These are phyloP conservation scores for Sinohyriopsis cumingii DNA, from an alignment of 2,888 invertebrate genomes.

Conservation along the genomic window DNA sequence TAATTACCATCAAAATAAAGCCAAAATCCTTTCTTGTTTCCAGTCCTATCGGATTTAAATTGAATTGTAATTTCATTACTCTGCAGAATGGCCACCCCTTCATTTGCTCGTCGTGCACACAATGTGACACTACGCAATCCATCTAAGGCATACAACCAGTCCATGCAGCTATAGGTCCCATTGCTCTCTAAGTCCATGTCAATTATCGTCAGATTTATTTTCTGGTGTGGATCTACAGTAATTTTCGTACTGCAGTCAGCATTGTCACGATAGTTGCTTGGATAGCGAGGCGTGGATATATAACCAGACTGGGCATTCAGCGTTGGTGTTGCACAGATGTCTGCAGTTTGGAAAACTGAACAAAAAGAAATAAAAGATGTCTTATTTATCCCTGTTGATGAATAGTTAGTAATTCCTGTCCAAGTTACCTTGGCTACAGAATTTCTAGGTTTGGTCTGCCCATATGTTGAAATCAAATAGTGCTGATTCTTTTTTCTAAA, in stretches of 20 bases:
- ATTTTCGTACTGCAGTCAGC: conserved; percentile 51
- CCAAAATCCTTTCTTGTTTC: conserved; percentile 65
- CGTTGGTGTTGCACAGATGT: conserved; percentile 51
- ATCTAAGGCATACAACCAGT: conserved; percentile 61
- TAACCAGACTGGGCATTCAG: conserved; percentile 57
- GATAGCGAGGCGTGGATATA: conserved; percentile 64
- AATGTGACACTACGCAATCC: conserved; percentile 54
- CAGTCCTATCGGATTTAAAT: conserved; percentile 41
- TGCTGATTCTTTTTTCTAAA: no score
- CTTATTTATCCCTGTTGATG: no score
- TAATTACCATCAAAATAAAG: conserved; percentile 66
- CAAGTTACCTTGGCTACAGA: no score
- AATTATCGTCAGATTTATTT: conserved; percentile 58
- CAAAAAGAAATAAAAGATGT: conserved; percentile 4
- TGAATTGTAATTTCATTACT: conserved; percentile 51
- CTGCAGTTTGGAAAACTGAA: conserved; percentile 52
- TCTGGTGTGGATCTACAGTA: conserved; percentile 46
- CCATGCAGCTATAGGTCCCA: conserved; percentile 54
- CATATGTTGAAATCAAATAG: no score
- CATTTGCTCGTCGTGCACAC: conserved; percentile 58
- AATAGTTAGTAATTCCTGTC: no score
- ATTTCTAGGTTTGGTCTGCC: no score
- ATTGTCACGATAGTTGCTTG: conserved; percentile 51
- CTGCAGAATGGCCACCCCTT: conserved; percentile 45
- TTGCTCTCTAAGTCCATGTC: conserved; percentile 60